phyloP scores from a whole-genome alignment of 2,113 vertebrate genomes.

The Tapirus terrestris region DNA sequence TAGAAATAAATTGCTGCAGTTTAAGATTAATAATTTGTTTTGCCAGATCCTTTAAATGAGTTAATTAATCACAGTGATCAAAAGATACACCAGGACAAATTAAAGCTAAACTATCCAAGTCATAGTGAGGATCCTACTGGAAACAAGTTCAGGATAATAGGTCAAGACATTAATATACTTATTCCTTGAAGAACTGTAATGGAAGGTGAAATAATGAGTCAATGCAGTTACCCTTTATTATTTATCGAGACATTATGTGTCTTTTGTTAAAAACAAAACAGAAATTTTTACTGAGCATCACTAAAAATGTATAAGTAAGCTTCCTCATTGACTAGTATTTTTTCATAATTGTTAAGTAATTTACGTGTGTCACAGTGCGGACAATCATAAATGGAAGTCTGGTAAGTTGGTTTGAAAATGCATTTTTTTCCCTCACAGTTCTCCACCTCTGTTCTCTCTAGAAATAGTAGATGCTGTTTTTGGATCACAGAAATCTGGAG shows the following conservation, averaged over 20 bases:
- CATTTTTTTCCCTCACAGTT: too few relatives aligned
- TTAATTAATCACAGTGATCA: constrained; percentile 37
- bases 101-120: neutral
- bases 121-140: neutral
- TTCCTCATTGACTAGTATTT: neutral
- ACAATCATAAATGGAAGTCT: neutral
- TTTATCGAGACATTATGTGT: constrained; percentile 31
- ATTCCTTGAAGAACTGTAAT: constrained; percentile 42
- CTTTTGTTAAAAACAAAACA: constrained; percentile 53
- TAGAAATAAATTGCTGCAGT: neutral
- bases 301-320: constrained; percentile 57
- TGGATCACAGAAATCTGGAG: neutral
- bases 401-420: neutral
- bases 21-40: neutral
- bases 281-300: constrained; percentile 29
- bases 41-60: neutral
- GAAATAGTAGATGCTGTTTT: too few relatives aligned
- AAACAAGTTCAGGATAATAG: neutral
- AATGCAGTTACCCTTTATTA: neutral
- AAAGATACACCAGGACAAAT: neutral
- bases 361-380: neutral
- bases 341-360: constrained; percentile 1
- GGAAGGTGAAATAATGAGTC: neutral
- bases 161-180: constrained; percentile 36
- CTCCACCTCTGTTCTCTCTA: too few relatives aligned